These are phyloP conservation scores for Dryomyza anilis DNA, from an alignment of 2,888 invertebrate species.

Conservation along the genomic window DNA sequence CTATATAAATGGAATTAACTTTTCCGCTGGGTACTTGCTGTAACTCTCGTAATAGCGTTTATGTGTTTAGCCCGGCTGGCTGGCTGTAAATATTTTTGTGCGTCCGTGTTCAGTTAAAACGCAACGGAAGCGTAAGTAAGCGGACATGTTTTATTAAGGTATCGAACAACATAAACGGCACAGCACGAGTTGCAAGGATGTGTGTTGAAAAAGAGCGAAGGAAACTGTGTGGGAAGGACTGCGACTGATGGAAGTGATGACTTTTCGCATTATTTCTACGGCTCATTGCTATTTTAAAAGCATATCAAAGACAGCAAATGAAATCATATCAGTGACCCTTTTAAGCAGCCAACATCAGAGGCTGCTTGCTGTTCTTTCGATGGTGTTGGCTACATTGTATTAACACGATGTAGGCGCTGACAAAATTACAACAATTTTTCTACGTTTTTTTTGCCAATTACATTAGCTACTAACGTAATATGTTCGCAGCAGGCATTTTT, in stretches of 20 bases:
- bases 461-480: too few species aligned
- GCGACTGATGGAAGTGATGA: background rate
- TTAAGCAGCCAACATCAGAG: too few species aligned
- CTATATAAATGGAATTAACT: background rate
- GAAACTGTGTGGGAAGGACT: background rate
- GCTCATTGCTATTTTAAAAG: background rate
- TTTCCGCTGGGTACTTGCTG: background rate
- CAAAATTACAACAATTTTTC: too few species aligned
- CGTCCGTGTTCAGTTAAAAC: background rate
- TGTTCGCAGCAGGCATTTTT: too few species aligned
- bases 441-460: too few species aligned
- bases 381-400: too few species aligned
- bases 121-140: conserved; percentile 21
- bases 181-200: background rate
- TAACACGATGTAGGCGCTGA: too few species aligned
- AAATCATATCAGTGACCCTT: background rate
- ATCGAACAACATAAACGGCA: background rate
- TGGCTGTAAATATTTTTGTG: too few species aligned
- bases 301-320: background rate
- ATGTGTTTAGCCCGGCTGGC: background rate
- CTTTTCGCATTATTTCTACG: background rate
- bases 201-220: background rate
- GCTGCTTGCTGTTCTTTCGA: too few species aligned
- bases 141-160: conserved; percentile 22
- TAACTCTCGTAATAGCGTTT: background rate